Evolutionary conservation across 2,888 invertebrate genomes (phyloP).

Genomic region (Bombylius discolor): DNA sequence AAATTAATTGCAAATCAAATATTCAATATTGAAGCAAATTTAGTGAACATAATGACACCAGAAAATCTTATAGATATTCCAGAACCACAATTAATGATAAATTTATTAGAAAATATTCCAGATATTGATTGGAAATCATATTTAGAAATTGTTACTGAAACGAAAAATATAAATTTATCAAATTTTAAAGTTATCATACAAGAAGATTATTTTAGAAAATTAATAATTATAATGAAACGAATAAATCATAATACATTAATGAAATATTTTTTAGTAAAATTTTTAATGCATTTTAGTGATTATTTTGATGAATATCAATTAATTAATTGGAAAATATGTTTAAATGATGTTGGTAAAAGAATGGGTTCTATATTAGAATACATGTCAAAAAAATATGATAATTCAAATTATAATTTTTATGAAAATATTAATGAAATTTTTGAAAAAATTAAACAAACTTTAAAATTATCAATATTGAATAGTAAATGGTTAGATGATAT

Average conservation of each 20-base stretch:
- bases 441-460: background rate
- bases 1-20: background rate
- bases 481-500: constrained; percentile 5
- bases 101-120: background rate
- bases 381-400: background rate
- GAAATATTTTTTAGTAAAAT: constrained; percentile 2
- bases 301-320: background rate
- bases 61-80: constrained; percentile 1
- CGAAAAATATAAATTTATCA: background rate
- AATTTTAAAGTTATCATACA: background rate
- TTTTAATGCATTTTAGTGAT: background rate
- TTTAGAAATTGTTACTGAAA: background rate
- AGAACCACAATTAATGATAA: background rate
- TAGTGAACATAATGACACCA: background rate
- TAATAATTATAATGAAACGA: background rate
- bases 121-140: background rate
- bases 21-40: background rate
- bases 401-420: background rate
- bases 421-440: constrained; percentile 2
- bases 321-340: background rate
- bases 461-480: background rate
- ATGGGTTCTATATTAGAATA: constrained; percentile 1
- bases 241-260: background rate
- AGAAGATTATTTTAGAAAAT: background rate
- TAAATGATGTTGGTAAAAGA: background rate